Evolutionary conservation across 2,888 invertebrate genomes (phyloP).

Genomic region (Cinara cedri): DNA sequence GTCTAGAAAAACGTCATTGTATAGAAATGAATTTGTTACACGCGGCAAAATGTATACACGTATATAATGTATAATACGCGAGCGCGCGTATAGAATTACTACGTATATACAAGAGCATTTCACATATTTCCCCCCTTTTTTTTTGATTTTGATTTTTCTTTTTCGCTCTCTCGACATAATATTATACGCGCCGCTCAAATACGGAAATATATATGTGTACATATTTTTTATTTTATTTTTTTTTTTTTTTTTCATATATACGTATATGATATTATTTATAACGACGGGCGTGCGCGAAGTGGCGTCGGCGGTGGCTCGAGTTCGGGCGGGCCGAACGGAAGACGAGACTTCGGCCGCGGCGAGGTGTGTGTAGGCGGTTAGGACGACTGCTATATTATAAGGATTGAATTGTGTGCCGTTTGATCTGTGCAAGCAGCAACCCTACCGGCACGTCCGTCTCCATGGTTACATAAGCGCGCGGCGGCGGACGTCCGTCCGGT

Average conservation of each 20-base stretch:
- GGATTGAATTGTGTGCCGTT: constrained; percentile 49
- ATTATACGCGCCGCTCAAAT: too few relatives aligned
- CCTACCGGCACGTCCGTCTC: constrained; percentile 44
- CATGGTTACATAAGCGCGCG: constrained; percentile 47
- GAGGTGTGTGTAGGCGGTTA: background rate
- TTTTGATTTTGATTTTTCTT: background rate
- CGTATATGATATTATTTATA: background rate
- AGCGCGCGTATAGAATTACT: background rate
- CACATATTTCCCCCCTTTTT: background rate
- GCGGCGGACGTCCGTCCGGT: constrained; percentile 46
- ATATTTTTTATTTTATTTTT: background rate
- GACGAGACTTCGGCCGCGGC: background rate
- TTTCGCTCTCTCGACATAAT: too few relatives aligned
- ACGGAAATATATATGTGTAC: background rate
- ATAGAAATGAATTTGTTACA: constrained; percentile 15
- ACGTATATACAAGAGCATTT: background rate
- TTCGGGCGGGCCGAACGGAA: constrained; percentile 7
- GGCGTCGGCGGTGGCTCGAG: background rate
- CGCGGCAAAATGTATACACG: background rate
- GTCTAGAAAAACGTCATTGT: constrained; percentile 3
- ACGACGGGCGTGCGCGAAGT: background rate
- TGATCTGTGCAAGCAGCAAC: constrained; percentile 40
- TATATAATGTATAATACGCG: background rate
- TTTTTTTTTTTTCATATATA: too few relatives aligned
- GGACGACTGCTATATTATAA: background rate